Percentiles rank a stretch among this genome's conserved stretches.
These are phyloP conservation scores for Drosophila sordidula DNA, from an alignment of 2,888 invertebrate species.

Conservation along the genomic window DNA sequence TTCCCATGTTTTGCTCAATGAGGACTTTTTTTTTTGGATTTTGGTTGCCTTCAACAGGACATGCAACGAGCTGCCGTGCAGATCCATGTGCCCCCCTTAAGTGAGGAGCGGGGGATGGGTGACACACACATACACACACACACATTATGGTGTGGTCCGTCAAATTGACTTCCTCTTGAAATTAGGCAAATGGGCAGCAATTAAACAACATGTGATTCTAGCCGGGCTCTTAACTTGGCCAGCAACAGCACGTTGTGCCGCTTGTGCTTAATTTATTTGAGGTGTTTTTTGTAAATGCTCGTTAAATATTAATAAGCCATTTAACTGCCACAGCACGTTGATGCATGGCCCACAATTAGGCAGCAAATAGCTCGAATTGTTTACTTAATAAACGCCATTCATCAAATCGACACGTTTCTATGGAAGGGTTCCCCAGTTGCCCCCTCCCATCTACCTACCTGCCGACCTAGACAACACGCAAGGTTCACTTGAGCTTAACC, in stretches of 20 bases:
- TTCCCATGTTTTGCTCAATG: conserved; percentile 60
- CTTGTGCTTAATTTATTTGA: conserved; percentile 51
- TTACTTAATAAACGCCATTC: conserved; percentile 78
- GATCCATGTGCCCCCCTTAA: conserved; percentile 8
- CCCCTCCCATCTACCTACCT: neutral
- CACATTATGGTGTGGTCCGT: conserved; percentile 33
- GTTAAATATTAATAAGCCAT: conserved; percentile 78
- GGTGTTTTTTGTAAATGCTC: conserved; percentile 42
- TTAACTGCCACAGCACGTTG: conserved; percentile 73
- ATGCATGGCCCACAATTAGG: conserved; percentile 74
- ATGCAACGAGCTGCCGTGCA: conserved; percentile 43
- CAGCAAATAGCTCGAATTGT: conserved; percentile 74
- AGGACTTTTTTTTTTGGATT: conserved; percentile 12
- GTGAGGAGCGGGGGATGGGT: neutral
- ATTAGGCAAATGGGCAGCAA: conserved; percentile 68
- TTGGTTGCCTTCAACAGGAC: conserved; percentile 18
- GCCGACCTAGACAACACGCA: conserved; percentile 49
- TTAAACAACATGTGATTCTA: conserved; percentile 59
- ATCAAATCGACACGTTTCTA: conserved; percentile 77
- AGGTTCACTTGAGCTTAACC: conserved; percentile 52
- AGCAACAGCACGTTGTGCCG: conserved; percentile 3
- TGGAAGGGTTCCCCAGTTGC: conserved; percentile 16
- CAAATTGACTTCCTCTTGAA: conserved; percentile 56
- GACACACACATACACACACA: too few relatives aligned
- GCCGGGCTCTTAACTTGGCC: conserved; percentile 10